phyloP scores from a whole-genome alignment of 2,113 vertebrate genomes.

The Anguilla japonica region DNA sequence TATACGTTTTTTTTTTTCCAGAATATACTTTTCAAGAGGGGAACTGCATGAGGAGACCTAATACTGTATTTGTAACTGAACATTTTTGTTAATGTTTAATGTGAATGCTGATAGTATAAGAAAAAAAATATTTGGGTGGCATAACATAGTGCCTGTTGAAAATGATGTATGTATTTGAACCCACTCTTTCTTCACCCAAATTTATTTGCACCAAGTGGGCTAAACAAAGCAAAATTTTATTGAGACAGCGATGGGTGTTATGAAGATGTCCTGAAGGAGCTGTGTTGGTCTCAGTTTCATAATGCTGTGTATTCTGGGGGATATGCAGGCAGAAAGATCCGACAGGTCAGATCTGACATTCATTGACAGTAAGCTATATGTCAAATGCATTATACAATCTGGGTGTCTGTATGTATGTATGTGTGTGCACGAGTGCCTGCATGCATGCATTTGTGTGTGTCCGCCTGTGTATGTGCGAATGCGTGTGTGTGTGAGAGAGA shows the following conservation, averaged over 20 bases:
- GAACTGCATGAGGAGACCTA: too few species aligned
- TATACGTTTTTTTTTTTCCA: too few species aligned
- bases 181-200: not conserved
- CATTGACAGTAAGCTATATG: not conserved
- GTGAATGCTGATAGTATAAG: too few species aligned
- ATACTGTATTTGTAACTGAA: too few species aligned
- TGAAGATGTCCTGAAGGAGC: not conserved
- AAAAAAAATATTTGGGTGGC: too few species aligned
- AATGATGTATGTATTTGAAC: too few species aligned
- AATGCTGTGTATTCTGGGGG: not conserved
- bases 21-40: too few species aligned
- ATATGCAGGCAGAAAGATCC: not conserved
- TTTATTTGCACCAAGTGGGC: not conserved
- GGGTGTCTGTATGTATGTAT: not conserved
- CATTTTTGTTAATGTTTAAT: too few species aligned
- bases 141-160: too few species aligned
- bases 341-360: conserved; percentile 2
- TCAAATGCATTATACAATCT: conserved; percentile 3
- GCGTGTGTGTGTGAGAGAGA: not conserved
- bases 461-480: not conserved
- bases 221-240: not conserved
- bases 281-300: not conserved
- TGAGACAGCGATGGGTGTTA: not conserved
- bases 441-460: too few species aligned
- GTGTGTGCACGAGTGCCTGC: too few species aligned